Evolutionary conservation across 2,113 vertebrate genomes (phyloP).

Genomic region (Chinchilla lanigera): DNA sequence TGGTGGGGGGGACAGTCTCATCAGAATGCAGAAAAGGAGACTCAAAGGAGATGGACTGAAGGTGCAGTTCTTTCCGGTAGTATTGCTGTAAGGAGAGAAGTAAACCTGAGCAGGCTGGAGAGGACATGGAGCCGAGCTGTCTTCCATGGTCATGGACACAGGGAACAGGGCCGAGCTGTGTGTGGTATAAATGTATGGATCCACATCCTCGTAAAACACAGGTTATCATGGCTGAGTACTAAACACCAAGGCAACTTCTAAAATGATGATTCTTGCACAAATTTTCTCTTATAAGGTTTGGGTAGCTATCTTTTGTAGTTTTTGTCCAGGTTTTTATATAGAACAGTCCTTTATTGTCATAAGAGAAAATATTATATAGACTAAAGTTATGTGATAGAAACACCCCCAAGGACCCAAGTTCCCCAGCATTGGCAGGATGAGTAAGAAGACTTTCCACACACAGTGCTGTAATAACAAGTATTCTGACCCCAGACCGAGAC

Average conservation of each 20-base stretch:
- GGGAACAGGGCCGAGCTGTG: neutral
- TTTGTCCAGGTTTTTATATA: neutral
- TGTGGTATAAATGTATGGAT: accelerated
- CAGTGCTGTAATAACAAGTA: conserved; percentile 46
- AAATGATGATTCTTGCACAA: neutral
- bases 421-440: neutral
- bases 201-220: neutral
- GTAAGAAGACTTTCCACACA: conserved; percentile 20
- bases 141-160: neutral
- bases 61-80: neutral
- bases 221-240: neutral
- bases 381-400: conserved; percentile 26
- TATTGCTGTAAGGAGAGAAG: neutral
- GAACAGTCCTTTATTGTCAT: neutral
- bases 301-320: neutral
- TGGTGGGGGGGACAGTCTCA: neutral
- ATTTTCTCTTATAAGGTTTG: neutral
- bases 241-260: neutral
- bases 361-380: neutral
- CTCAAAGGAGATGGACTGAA: neutral
- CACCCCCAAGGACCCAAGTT: neutral
- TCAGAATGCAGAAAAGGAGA: neutral
- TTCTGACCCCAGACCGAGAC: conserved; percentile 6
- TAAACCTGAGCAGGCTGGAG: neutral
- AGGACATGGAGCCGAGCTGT: neutral